A percentile compares a stretch with the other conserved stretches of the same genome.
Conservation (phyloP, 2,113 vertebrate genomes). For the Lepisosteus osseus region DNA sequence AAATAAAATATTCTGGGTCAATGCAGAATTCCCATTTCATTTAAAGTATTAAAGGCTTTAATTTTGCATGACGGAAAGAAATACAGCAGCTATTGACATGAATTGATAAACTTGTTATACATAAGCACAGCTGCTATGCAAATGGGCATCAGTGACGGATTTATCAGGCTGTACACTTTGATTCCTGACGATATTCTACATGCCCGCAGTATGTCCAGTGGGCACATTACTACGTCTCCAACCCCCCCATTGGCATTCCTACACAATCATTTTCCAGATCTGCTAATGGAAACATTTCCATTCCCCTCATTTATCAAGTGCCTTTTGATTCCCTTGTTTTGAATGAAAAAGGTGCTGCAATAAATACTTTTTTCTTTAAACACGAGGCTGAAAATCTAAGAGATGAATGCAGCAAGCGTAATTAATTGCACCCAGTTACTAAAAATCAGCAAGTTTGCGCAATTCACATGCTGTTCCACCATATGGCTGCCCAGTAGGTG, state of each 20-base stretch:
- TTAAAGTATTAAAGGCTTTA: constrained; percentile 56
- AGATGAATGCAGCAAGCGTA: constrained; percentile 98
- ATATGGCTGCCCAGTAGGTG: constrained; percentile 99
- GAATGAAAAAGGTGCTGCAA: constrained; percentile 83
- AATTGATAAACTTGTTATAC: constrained; percentile 27
- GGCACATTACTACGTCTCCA: constrained; percentile 27
- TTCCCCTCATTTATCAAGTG: constrained; percentile 96
- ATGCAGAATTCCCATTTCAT: constrained; percentile 61
- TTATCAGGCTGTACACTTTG: background rate
- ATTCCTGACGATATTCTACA: no score
- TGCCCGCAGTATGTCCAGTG: background rate
- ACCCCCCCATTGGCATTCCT: constrained; percentile 53
- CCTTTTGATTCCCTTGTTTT: constrained; percentile 90
- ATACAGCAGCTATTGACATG: constrained; percentile 35
- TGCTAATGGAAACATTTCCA: constrained; percentile 86
- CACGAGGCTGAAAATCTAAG: constrained; percentile 82
- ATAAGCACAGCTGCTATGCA: constrained; percentile 14
- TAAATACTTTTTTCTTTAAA: constrained; percentile 81
- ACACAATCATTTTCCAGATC: constrained; percentile 75
- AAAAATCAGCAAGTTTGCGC: constrained; percentile 99
- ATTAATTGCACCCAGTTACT: constrained; percentile 99
- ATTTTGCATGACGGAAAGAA: constrained; percentile 52
- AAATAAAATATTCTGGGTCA: constrained; percentile 60
- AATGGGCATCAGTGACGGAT: background rate
- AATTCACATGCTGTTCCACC: constrained; percentile 98